Evolutionary conservation across 2,888 invertebrate genomes (phyloP), one percentile per base, ranked within the genome.

Genomic region (Eugnorisma glareosa): DNA sequence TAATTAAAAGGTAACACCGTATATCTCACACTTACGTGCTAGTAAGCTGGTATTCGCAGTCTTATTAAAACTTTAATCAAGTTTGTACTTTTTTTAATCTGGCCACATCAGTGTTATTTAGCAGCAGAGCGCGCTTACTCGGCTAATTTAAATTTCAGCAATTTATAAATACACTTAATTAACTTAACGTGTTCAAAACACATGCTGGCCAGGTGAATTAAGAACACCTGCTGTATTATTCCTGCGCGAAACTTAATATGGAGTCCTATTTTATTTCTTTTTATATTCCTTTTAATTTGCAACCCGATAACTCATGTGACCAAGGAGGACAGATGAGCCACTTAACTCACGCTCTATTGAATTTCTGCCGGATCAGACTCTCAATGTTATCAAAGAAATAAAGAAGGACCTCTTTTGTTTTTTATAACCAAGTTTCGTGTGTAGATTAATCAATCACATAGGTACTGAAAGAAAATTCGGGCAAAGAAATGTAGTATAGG

Each of bases 241-340:
- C 90, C 85, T 89, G 89, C 90, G 93, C 90, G 96, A 95, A 96
- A 96, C 92, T 94, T 95, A 95, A 96, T 96, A 96, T 92, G 91
- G 88, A 86, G 90, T 92, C 93, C 93, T 91, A 93, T 92, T 93
- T 95, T 92, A 93, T 54, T 93, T 92, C 89, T 87, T 89, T 90
- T 91, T 79, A 69, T 86, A 74, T 83, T 81, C 80, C 72, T 87
- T 82, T 80, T 82, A 86, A 82, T 92, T 92, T 93, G 96, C 93
- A 96, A 96, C 94, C 92, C 85, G 95, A 96, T 92, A 93, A 89
- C 92, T 91, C 90, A 89, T 92, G 92, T 90, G 92, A 92, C 92
- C 90, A 90, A 90, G 87, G 88, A 90, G 92, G 94, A 94, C 94
- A 95, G 94, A 94, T 94, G 95, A 96, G 94, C 94, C 91, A 94